Conservation (phyloP, 2,797 vertebrate species). For the Pseudochirops corinnae region DNA sequence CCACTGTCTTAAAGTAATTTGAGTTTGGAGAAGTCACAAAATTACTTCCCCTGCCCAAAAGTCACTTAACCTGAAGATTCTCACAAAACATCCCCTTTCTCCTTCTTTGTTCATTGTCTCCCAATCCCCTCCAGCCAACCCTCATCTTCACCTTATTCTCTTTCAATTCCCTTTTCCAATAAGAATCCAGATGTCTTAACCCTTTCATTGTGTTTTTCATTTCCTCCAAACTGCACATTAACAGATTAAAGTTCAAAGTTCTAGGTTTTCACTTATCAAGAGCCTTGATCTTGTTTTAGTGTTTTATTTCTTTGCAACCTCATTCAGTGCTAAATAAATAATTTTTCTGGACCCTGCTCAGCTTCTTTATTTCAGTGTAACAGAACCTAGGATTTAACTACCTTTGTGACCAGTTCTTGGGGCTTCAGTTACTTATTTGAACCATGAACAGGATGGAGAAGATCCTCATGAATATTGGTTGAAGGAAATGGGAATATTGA, state of each 20-base stretch:
- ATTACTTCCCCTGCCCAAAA: not conserved
- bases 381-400: not conserved
- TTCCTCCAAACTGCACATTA: no score
- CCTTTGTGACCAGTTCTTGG: not conserved
- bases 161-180: no score
- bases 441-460: not conserved
- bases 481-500: not conserved
- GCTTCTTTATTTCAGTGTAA: not conserved
- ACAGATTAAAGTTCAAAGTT: no score
- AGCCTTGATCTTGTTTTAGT: no score
- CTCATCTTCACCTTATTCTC: no score
- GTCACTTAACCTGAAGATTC: not conserved
- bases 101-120: not conserved
- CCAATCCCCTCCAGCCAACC: no score
- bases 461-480: not conserved
- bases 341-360: not conserved
- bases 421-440: not conserved
- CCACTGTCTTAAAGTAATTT: not conserved
- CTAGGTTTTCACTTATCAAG: no score
- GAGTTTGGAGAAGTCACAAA: not conserved
- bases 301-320: not conserved
- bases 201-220: no score
- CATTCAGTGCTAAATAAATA: not conserved
- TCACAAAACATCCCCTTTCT: not conserved
- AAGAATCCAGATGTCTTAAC: no score